These are phyloP conservation scores for Clunio marinus DNA, from an alignment of 2,888 invertebrate species.

Conservation along the genomic window DNA sequence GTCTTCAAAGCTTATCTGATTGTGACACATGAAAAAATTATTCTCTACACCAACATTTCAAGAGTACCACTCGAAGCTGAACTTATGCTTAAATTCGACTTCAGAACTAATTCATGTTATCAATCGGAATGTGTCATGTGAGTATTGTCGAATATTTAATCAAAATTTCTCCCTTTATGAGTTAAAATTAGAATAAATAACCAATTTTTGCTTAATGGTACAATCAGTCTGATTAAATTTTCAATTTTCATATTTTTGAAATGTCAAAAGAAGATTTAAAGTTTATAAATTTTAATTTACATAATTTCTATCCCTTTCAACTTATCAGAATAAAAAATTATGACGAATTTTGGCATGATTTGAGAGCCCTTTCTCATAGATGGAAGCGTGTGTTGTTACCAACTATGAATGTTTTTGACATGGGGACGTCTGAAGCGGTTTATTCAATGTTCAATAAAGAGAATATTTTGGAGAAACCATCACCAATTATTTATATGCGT, in stretches of 20 bases:
- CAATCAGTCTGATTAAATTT: background rate
- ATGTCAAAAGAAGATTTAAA: background rate
- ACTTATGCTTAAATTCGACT: slow-evolving; percentile 48
- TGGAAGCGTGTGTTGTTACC: slow-evolving; percentile 67
- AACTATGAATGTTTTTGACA: slow-evolving; percentile 63
- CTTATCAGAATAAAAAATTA: slow-evolving; percentile 64
- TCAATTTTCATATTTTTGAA: background rate
- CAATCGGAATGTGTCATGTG: slow-evolving; percentile 62
- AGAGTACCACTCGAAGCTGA: slow-evolving; percentile 59
- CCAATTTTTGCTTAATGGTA: background rate
- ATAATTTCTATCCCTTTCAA: slow-evolving; percentile 33
- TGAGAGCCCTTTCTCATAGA: slow-evolving; percentile 61
- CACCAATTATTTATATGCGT: slow-evolving; percentile 80
- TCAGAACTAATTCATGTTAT: slow-evolving; percentile 58
- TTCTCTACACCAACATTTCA: slow-evolving; percentile 65
- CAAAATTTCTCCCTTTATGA: background rate
- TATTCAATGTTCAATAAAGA: slow-evolving; percentile 58
- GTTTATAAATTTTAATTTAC: background rate
- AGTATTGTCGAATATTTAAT: slow-evolving; percentile 43
- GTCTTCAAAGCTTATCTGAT: slow-evolving; percentile 72
- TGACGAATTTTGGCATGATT: slow-evolving; percentile 63
- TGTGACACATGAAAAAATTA: slow-evolving; percentile 60
- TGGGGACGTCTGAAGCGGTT: slow-evolving; percentile 69
- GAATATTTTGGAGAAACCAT: slow-evolving; percentile 61
- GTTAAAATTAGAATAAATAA: background rate